A percentile compares a stretch with the other conserved stretches of the same genome.
These are phyloP conservation scores for Paramormyrops kingsleyae DNA, from an alignment of 2,113 vertebrate genomes.

Conservation along the genomic window DNA sequence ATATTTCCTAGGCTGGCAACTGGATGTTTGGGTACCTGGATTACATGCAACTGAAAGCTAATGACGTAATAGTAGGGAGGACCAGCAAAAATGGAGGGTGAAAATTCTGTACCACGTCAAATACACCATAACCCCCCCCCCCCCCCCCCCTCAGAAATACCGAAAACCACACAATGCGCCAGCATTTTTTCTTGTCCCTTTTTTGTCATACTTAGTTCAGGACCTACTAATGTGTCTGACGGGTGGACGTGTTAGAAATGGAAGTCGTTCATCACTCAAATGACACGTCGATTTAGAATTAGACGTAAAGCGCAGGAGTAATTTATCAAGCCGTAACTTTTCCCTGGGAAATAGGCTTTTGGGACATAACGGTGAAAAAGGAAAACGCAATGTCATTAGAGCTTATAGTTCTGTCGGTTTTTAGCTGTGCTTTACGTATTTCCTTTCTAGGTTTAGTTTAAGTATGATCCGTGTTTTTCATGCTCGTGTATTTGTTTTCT, in stretches of 20 bases:
- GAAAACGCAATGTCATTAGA: neutral
- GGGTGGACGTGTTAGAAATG: neutral
- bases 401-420: neutral
- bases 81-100: neutral
- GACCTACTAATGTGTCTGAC: neutral
- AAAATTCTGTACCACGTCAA: neutral
- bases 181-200: neutral
- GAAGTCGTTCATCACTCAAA: neutral
- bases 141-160: neutral
- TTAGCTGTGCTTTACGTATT: neutral
- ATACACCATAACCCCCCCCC: neutral
- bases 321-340: conserved; percentile 7
- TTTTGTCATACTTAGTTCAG: neutral
- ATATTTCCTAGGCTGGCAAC: neutral
- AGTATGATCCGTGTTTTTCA: neutral
- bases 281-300: neutral
- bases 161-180: neutral
- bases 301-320: neutral
- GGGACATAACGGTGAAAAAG: neutral
- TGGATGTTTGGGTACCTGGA: neutral
- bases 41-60: neutral
- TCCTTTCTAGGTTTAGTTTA: neutral
- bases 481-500: neutral
- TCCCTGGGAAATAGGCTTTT: neutral
- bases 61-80: neutral